phyloP scores from a whole-genome alignment of 2,113 vertebrate species.

The Centropus bengalensis region DNA sequence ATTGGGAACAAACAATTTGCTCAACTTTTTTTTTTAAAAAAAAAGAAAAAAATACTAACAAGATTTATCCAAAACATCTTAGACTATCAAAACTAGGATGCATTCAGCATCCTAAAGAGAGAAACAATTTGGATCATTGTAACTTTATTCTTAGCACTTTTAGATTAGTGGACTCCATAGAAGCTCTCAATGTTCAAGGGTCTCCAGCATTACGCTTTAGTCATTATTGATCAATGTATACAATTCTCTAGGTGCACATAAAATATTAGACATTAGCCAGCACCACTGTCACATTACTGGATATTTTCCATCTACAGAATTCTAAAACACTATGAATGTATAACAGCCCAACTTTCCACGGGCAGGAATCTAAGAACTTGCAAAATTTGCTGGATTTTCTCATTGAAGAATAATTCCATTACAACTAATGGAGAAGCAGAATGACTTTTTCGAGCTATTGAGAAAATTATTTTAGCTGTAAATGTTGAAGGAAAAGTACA shows the following conservation, averaged over 20 bases:
- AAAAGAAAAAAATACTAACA: neutral
- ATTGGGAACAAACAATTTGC: neutral
- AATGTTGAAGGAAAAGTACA: slow-evolving; percentile 1
- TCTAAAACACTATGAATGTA: neutral
- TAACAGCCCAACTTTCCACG: neutral
- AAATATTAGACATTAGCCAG: neutral
- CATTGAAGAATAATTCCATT: neutral
- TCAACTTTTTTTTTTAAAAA: neutral
- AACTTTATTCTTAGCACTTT: neutral
- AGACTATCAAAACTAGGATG: neutral
- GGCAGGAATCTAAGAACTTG: slow-evolving; percentile 11
- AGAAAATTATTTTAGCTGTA: slow-evolving; percentile 9
- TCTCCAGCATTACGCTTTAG: neutral
- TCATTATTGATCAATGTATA: neutral
- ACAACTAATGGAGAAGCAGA: neutral
- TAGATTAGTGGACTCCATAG: neutral
- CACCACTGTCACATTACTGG: neutral
- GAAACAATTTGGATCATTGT: neutral
- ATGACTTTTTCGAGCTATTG: slow-evolving; percentile 14
- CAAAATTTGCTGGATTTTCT: slow-evolving; percentile 5
- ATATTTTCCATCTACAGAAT: neutral
- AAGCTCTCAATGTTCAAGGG: neutral
- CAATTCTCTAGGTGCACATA: neutral
- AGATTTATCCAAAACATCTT: neutral
- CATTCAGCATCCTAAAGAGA: neutral